phyloP scores from a whole-genome alignment of 2,797 vertebrate species.

The Tolypeutes matacus region DNA sequence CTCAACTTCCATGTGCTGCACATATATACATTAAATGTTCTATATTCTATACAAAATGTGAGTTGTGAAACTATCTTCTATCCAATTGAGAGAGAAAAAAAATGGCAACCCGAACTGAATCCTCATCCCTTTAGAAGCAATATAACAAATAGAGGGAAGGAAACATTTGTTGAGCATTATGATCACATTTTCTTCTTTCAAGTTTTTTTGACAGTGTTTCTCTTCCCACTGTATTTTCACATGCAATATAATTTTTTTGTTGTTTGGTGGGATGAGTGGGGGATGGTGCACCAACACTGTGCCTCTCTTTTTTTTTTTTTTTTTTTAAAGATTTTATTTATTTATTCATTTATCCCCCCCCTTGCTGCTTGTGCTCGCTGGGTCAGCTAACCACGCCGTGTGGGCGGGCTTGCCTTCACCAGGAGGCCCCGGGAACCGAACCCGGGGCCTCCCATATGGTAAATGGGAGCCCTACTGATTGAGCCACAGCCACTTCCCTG shows the following conservation, averaged over 20 bases:
- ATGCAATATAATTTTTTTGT: not conserved
- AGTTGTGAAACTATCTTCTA: not conserved
- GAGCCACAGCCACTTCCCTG: too few species aligned
- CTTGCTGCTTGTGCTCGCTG: too few species aligned
- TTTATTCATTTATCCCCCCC: too few species aligned
- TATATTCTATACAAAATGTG: not conserved
- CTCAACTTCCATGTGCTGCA: not conserved
- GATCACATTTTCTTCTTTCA: not conserved
- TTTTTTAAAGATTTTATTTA: too few species aligned
- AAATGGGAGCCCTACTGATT: too few species aligned
- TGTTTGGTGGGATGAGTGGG: not conserved
- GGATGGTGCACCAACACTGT: too few species aligned
- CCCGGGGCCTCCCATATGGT: too few species aligned
- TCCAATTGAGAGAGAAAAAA: not conserved
- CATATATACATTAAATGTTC: not conserved
- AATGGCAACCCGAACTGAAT: not conserved
- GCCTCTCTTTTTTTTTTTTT: too few species aligned
- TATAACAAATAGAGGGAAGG: not conserved
- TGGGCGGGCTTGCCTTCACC: too few species aligned
- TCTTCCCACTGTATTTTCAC: not conserved
- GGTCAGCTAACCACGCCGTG: too few species aligned
- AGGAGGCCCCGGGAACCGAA: too few species aligned
- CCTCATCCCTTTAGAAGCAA: not conserved
- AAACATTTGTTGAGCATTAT: constrained; percentile 2
- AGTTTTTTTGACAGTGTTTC: not conserved